These are phyloP conservation scores for Sesamia nonagrioides DNA, from an alignment of 1,140 invertebrate genomes.

Conservation along the genomic window DNA sequence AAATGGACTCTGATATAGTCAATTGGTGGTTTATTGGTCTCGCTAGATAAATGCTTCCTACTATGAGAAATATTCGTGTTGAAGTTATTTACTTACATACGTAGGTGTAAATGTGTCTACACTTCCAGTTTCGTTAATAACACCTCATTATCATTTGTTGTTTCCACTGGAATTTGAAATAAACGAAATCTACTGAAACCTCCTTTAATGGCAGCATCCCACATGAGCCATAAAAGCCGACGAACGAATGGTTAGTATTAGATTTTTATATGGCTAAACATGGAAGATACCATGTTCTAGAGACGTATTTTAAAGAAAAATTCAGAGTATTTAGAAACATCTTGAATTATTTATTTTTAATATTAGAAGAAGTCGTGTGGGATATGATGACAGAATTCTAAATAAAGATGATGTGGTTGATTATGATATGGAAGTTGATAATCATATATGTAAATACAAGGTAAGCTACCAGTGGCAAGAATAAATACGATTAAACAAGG, in stretches of 20 bases:
- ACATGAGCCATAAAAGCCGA: not conserved
- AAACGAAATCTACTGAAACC: not conserved
- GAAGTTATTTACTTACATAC: not conserved
- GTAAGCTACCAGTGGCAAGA: too few species aligned
- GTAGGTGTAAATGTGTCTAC: constrained; percentile 6
- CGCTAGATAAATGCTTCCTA: not conserved
- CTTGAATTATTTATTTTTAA: too few species aligned
- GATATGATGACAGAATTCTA: too few species aligned
- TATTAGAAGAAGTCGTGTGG: too few species aligned
- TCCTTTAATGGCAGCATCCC: not conserved
- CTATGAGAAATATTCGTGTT: not conserved
- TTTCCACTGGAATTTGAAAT: not conserved
- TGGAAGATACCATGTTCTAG: not conserved
- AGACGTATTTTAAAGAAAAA: too few species aligned
- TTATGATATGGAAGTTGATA: too few species aligned
- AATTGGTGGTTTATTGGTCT: too few species aligned
- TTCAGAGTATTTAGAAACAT: too few species aligned
- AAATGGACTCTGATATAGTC: too few species aligned
- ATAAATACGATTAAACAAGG: too few species aligned
- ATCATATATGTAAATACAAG: too few species aligned
- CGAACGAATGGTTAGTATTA: not conserved
- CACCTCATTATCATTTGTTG: constrained; percentile 16
- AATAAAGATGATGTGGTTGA: too few species aligned
- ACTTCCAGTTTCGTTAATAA: not conserved
- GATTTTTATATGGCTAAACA: not conserved